Evolutionary conservation across 2,113 vertebrate species (phyloP).

Genomic region (Forbesichthys agassizii): DNA sequence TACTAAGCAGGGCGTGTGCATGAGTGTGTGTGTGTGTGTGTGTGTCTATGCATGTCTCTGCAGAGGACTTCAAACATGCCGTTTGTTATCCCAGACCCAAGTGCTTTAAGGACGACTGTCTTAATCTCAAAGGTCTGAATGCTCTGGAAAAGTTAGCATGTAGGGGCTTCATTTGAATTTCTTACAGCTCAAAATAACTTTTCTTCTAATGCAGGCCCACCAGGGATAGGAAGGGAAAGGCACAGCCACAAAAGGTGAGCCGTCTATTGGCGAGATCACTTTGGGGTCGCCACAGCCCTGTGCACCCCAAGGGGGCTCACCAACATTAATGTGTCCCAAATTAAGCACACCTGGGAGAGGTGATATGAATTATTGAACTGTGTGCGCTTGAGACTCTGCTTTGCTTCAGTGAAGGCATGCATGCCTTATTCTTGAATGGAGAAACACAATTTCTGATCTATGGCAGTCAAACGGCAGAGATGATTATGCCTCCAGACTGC

Average conservation of each 20-base stretch:
- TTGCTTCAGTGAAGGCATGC: slow-evolving; percentile 85
- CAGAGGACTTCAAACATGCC: slow-evolving; percentile 80
- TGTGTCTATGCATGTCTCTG: slow-evolving; percentile 51
- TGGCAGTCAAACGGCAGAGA: slow-evolving; percentile 67
- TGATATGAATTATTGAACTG: slow-evolving; percentile 97
- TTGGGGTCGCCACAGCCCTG: slow-evolving; percentile 67
- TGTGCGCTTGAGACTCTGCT: slow-evolving; percentile 88
- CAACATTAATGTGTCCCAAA: slow-evolving; percentile 94
- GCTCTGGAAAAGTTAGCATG: slow-evolving; percentile 82
- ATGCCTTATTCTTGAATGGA: slow-evolving; percentile 89
- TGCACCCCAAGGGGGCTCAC: slow-evolving; percentile 81
- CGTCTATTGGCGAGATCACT: slow-evolving; percentile 61
- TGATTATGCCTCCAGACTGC: slow-evolving; percentile 76
- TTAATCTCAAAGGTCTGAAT: slow-evolving; percentile 72
- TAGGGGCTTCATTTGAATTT: slow-evolving; percentile 91
- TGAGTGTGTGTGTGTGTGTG: slow-evolving; percentile 37
- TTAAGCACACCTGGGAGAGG: slow-evolving; percentile 93
- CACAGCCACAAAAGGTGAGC: slow-evolving; percentile 67
- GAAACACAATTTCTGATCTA: slow-evolving; percentile 87
- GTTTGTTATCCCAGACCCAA: slow-evolving; percentile 79
- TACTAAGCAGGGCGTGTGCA: background rate
- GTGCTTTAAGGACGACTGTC: slow-evolving; percentile 74
- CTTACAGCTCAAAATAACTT: slow-evolving; percentile 84
- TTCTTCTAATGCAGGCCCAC: slow-evolving; percentile 76
- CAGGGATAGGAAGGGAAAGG: slow-evolving; percentile 25